Evolutionary conservation across 2,113 vertebrate genomes (phyloP).

Genomic region (Apodemus speciosus): DNA sequence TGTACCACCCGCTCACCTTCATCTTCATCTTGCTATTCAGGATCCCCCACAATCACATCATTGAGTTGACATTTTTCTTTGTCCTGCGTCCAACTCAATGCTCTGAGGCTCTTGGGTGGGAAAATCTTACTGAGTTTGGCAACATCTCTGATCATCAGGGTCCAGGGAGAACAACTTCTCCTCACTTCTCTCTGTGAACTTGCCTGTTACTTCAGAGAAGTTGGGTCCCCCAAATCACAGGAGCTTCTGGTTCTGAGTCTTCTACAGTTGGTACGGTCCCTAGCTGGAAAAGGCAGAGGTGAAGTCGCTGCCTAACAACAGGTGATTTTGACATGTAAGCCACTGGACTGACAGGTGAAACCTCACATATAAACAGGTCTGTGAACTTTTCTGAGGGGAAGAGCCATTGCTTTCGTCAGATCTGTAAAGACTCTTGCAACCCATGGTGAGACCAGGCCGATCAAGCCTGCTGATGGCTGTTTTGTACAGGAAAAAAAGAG

Average conservation of each 20-base stretch:
- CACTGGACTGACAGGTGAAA: neutral
- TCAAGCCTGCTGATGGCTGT: neutral
- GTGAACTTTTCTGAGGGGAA: constrained; percentile 1
- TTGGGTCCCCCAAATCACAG: neutral
- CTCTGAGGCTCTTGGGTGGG: neutral
- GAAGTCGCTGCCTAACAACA: neutral
- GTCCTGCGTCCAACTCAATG: neutral
- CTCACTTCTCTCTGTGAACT: neutral
- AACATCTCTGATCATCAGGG: neutral
- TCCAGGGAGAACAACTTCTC: neutral
- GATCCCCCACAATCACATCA: neutral
- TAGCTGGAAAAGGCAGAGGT: neutral
- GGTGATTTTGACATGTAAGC: neutral
- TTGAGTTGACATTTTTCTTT: constrained; percentile 32
- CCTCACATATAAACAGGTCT: neutral
- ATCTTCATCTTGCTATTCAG: neutral
- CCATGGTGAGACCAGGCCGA: neutral
- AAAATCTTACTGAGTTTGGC: neutral
- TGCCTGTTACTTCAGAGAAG: neutral
- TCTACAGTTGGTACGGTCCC: neutral
- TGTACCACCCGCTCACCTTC: neutral
- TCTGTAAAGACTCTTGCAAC: neutral
- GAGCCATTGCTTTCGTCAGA: neutral
- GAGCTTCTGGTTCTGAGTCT: neutral
- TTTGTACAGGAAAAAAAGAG: neutral